Base-by-base conservation (phyloP, 2,113 vertebrate species). In the Fukomys damarensis region DNA sequence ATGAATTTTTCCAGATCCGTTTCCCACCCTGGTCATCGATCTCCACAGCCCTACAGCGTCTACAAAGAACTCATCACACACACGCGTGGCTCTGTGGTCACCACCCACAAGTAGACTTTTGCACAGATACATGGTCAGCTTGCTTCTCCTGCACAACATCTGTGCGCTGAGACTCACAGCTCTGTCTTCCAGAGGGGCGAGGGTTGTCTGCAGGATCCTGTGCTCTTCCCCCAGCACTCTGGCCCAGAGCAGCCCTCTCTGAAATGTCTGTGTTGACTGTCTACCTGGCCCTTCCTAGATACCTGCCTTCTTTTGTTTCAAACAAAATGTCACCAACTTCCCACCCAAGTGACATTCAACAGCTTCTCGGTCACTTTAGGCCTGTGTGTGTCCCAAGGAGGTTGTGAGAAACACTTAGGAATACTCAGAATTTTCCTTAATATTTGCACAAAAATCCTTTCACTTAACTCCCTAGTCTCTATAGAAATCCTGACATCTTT, bases 341-440 rank as follows among this genome's bases (percentile, higher is more conserved):
- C 63, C n/a, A 86, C 59, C 61, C 79, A 61, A 65, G 32, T 49
- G 70, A 52, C 72, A 88, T 63, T 89, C 41, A 35, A 49, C 59
- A 86, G 74, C 12, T 66, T 95, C 92, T 90, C 66, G 43, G 72
- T 94, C 93, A 87, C 72, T 86, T 92, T 79, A 74, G 89, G 91
- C 70, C 84, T 96, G 35, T 92, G 92, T 96, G 86, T 96, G 96
- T 97, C 95, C 89, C 81, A 79, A 89, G 92, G 80, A 94, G 93
- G 89, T 96, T 94, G 90, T 90, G 90, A 94, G 59, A 93, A 84
- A 96, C 46, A 49, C 83, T 94, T 65, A 83, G 70, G 94, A 97
- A 96, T 91, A 88, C 82, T 93, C 91, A 81, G 93, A 95, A 97
- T 97, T 96, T 93, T 92, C 86, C 85, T 49, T 83, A 85, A 77